Evolutionary conservation across 2,113 vertebrate genomes (phyloP), one percentile per base, ranked within the genome.

Genomic region (Hypanus sabinus): DNA sequence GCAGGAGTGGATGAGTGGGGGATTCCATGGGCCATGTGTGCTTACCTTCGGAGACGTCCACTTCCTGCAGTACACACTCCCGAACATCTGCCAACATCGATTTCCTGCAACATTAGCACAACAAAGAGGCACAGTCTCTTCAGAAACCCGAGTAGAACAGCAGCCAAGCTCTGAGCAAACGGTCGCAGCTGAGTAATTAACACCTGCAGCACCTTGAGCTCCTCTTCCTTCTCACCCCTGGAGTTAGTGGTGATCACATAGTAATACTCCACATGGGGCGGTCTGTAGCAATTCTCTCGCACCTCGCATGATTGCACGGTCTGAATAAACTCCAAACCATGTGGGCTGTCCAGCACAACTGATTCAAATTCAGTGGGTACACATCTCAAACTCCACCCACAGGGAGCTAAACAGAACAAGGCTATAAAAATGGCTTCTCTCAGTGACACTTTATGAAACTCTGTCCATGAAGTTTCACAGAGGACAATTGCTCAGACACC

Each of bases 81-180:
- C 96, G 97, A 96, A 96, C 98, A 98, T 96, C 97, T 96, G 96
- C 98, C 97, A 94, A 97, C 97, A 95, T 97, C 97, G 95, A 98
- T 97, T 98, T 98, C 98, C 98, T 98, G 97, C 80, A 95, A 94
- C 96, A 98, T 98, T 98, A 97, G 96, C 97, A 98, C 97, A 96
- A 98, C 96, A 98, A 97, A 97, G 95, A 96, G 92, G 94, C 5
- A 18, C 30, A 68, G 60, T n/a, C 93, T 68, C 33, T 30, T n/a
- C 76, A 75, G 94, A 24, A 77, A 9, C 75, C 57, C 91, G 75
- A 46, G 94, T 36, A 36, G n/a, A 85, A 93, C 57, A 76, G 36
- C 8, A 93, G 73, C 33, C 65, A 93, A 55, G 73, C 70, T 55
- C 38, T 75, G 70, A 76, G 70, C 36, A 60, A 75, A 46, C 38